Evolutionary conservation across 2,797 vertebrate species (phyloP).

Genomic region (Brachyalestes nurse): DNA sequence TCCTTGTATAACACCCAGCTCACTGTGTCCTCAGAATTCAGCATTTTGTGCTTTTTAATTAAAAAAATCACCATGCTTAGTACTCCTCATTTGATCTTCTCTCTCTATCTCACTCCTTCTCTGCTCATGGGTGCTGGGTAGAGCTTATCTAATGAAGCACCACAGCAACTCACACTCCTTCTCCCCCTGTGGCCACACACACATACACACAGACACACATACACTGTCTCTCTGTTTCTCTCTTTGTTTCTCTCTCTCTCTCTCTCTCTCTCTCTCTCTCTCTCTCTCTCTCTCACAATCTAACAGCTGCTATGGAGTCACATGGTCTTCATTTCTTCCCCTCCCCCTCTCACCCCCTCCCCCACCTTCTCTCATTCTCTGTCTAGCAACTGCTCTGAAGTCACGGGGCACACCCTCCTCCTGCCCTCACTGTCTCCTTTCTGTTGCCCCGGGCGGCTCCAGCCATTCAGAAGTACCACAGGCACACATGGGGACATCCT

Average conservation of each 20-base stretch:
- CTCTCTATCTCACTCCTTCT: slow-evolving; percentile 1
- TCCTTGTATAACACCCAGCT: slow-evolving; percentile 12
- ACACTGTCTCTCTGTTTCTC: too few species aligned
- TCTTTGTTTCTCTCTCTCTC: not conserved
- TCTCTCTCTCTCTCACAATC: slow-evolving; percentile 42
- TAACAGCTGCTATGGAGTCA: slow-evolving; percentile 65
- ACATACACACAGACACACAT: not conserved
- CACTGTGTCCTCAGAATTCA: not conserved
- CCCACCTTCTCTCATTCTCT: slow-evolving; percentile 46
- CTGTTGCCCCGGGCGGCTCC: not conserved
- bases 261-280: slow-evolving; percentile 11
- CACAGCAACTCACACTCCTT: slow-evolving; percentile 34
- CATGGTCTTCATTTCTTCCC: slow-evolving; percentile 58
- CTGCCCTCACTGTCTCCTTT: not conserved
- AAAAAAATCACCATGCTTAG: slow-evolving; percentile 14
- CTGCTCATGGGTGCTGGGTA: slow-evolving; percentile 4
- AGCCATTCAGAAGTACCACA: not conserved
- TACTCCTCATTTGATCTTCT: slow-evolving; percentile 19
- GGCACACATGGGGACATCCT: not conserved
- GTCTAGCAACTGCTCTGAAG: slow-evolving; percentile 19
- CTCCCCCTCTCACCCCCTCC: slow-evolving; percentile 62
- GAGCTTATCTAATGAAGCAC: slow-evolving; percentile 30
- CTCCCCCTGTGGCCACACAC: slow-evolving; percentile 34
- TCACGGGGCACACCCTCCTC: slow-evolving; percentile 19
- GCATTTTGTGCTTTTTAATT: slow-evolving; percentile 20